A percentile compares a stretch with the other conserved stretches of the same genome.
These are phyloP conservation scores for Hypotaenidia okinawae DNA, from an alignment of 2,797 vertebrate species.

Conservation along the genomic window DNA sequence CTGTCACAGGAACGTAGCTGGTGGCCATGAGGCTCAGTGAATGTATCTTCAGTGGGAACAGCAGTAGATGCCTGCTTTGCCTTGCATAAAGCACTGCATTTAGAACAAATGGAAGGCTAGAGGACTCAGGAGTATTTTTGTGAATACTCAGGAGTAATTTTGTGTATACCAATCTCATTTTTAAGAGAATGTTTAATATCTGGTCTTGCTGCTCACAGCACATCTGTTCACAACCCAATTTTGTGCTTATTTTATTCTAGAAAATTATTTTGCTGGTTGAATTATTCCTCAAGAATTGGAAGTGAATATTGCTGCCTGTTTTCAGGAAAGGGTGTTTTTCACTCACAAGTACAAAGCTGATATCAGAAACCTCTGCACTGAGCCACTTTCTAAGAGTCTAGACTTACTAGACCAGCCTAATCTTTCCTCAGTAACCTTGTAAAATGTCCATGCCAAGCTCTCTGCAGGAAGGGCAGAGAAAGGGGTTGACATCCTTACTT, in stretches of 20 bases:
- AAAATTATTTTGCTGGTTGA: not conserved
- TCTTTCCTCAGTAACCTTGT: not conserved
- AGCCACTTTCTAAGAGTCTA: not conserved
- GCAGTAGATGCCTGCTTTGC: not conserved
- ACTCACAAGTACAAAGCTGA: not conserved
- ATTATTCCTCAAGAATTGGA: not conserved
- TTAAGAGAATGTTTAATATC: not conserved
- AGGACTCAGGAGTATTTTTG: not conserved
- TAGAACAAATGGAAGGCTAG: not conserved
- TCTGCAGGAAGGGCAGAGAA: not conserved
- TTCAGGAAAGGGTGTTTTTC: not conserved
- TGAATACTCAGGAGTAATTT: not conserved
- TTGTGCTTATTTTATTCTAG: not conserved
- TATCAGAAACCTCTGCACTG: not conserved
- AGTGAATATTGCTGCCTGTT: not conserved
- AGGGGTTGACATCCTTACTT: not conserved
- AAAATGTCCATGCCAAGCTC: not conserved
- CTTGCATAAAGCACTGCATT: not conserved
- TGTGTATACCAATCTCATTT: not conserved
- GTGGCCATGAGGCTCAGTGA: not conserved
- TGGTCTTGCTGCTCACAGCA: not conserved
- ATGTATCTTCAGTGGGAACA: not conserved
- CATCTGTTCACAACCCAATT: not conserved
- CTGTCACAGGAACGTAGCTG: not conserved
- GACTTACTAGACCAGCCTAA: not conserved